These are phyloP conservation scores for Capromys pilorides DNA, from an alignment of 2,797 vertebrate species.

Conservation along the genomic window DNA sequence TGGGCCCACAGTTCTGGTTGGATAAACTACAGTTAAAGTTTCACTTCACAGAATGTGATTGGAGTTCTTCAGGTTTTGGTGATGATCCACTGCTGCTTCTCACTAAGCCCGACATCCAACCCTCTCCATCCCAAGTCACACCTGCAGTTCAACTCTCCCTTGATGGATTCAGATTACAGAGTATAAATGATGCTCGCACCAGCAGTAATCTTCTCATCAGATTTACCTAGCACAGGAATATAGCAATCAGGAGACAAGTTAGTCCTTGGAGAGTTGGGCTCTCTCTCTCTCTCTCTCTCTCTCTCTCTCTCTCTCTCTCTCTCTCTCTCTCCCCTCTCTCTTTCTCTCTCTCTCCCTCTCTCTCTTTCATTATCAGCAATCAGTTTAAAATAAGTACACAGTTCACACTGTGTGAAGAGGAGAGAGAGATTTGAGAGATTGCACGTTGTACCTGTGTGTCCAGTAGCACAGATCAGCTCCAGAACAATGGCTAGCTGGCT, in stretches of 20 bases:
- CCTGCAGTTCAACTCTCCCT: constrained; percentile 70
- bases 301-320: not conserved
- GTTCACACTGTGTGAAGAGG: not conserved
- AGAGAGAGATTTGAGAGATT: not conserved
- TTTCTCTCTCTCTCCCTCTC: not conserved
- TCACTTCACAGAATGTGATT: not conserved
- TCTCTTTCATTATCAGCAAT: not conserved
- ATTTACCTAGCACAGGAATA: not conserved
- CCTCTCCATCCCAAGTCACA: too few relatives aligned
- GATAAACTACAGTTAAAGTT: not conserved
- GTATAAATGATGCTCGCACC: constrained; percentile 30
- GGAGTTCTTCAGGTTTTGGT: not conserved
- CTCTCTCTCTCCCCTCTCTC: not conserved
- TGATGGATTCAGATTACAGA: constrained; percentile 65
- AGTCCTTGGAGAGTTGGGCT: not conserved
- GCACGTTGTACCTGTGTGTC: accelerated
- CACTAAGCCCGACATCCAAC: not conserved
- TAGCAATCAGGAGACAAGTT: constrained; percentile 32
- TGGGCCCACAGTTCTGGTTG: not conserved
- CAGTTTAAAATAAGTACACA: not conserved
- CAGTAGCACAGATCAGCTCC: not conserved
- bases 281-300: not conserved
- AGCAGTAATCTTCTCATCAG: constrained; percentile 74
- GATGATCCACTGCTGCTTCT: constrained; percentile 55
- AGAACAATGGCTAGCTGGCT: not conserved